Evolutionary conservation across 2,888 invertebrate species (phyloP).

Genomic region (Creontiades dilutus): DNA sequence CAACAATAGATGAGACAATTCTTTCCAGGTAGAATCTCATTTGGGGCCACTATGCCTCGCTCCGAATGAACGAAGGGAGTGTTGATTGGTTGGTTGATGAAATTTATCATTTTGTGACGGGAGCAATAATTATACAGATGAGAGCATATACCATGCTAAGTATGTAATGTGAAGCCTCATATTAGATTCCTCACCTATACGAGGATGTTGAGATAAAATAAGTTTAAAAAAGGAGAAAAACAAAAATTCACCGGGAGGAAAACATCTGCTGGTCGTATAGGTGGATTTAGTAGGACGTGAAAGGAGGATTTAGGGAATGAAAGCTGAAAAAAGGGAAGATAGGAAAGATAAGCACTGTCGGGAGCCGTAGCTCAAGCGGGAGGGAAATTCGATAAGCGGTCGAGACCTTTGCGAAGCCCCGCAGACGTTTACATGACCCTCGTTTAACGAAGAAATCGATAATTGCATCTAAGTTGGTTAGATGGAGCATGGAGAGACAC

Average conservation of each 20-base stretch:
- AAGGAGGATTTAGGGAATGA: constrained; percentile 20
- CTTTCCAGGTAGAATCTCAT: too few species aligned
- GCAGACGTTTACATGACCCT: constrained; percentile 52
- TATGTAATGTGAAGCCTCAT: too few species aligned
- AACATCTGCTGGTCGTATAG: neutral
- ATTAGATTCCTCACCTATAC: too few species aligned
- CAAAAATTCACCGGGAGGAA: neutral
- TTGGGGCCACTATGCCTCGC: too few species aligned
- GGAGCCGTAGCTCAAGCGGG: neutral
- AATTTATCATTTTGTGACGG: too few species aligned
- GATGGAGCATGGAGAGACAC: constrained; percentile 8
- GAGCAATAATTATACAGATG: too few species aligned
- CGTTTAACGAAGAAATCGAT: constrained; percentile 59
- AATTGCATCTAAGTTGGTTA: constrained; percentile 41
- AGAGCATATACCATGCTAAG: too few species aligned
- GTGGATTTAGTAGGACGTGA: neutral
- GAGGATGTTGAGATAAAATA: too few species aligned
- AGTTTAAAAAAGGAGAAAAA: neutral
- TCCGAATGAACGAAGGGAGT: too few species aligned
- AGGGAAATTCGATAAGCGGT: constrained; percentile 51
- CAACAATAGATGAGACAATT: too few species aligned
- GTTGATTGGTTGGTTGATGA: too few species aligned
- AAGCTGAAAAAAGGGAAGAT: constrained; percentile 34
- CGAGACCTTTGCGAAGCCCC: constrained; percentile 61
- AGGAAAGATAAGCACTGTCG: neutral